phyloP scores from a whole-genome alignment of 2,888 invertebrate genomes.

The Cryptosula pallasiana region DNA sequence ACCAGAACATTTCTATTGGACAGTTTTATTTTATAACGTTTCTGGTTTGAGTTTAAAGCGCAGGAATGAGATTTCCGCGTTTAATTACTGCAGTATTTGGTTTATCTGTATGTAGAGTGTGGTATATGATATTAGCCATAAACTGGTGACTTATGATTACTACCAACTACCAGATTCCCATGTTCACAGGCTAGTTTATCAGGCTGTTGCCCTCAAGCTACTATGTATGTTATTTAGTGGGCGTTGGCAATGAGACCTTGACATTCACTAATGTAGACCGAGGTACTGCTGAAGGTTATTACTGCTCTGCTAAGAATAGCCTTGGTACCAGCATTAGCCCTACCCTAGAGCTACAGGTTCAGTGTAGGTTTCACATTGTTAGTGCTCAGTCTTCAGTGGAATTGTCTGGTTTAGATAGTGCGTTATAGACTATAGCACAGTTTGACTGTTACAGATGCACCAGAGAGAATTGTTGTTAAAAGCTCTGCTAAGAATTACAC shows the following conservation, averaged over 20 bases:
- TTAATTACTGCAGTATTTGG: too few species aligned
- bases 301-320: slow-evolving; percentile 3
- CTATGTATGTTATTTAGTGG: background rate
- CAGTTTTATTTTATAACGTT: too few species aligned
- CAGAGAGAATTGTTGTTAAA: background rate
- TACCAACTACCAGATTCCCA: too few species aligned
- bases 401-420: background rate
- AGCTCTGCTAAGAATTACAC: background rate
- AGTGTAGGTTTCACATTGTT: background rate
- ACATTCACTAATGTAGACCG: background rate
- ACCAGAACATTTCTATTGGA: too few species aligned
- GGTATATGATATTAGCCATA: too few species aligned
- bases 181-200: too few species aligned
- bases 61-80: too few species aligned
- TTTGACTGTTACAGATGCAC: background rate
- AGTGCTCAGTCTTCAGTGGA: background rate
- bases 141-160: too few species aligned
- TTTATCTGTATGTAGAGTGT: too few species aligned
- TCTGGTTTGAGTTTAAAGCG: too few species aligned
- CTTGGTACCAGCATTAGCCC: slow-evolving; percentile 2
- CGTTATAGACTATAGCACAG: background rate
- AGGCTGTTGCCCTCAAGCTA: too few species aligned
- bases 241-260: background rate
- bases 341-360: background rate
- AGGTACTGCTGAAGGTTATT: background rate